A percentile compares a stretch with the other conserved stretches of the same genome.
phyloP scores from a whole-genome alignment of 35 echinoderm and acorn worm genomes.

The Lytechinus pictus region DNA sequence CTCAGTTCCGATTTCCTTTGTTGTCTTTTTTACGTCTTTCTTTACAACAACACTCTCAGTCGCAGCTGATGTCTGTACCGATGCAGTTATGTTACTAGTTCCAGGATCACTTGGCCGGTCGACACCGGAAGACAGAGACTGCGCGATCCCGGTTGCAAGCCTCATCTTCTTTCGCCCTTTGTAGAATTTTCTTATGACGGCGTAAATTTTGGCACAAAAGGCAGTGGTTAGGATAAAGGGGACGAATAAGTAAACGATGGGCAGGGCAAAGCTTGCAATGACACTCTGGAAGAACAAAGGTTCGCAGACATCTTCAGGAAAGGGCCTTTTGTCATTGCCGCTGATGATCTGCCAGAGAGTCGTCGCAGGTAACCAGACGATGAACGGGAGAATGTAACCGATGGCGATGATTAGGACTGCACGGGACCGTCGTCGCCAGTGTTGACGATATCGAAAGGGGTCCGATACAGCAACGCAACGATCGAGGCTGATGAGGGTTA shows the following conservation, averaged over 20 bases:
- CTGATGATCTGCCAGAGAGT: slow-evolving; percentile 3
- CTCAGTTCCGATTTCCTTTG: not conserved
- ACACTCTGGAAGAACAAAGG: slow-evolving; percentile 25
- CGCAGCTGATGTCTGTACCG: not conserved
- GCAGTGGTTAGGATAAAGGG: not conserved
- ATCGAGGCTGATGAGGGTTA: slow-evolving; percentile 61
- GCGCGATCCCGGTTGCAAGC: not conserved
- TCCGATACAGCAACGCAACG: slow-evolving; percentile 46
- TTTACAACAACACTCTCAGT: not conserved
- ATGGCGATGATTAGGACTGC: slow-evolving; percentile 39
- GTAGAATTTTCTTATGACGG: slow-evolving; percentile 16
- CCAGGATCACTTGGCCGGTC: not conserved
- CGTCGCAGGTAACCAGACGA: slow-evolving; percentile 45
- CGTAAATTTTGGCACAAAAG: not conserved
- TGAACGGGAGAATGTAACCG: not conserved
- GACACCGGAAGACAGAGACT: not conserved
- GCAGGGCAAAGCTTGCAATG: not conserved
- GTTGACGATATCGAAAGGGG: slow-evolving; percentile 45
- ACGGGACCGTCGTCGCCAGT: slow-evolving; percentile 43
- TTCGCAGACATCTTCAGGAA: slow-evolving; percentile 35
- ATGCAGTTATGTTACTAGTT: not conserved
- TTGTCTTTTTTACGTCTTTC: not conserved
- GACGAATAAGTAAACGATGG: not conserved
- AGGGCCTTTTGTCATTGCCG: not conserved
- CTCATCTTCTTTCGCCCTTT: not conserved